A percentile compares a stretch with the other conserved stretches of the same genome.
These are phyloP conservation scores for Hipparchia sbordonii DNA, from an alignment of 2,888 invertebrate species.

Conservation along the genomic window DNA sequence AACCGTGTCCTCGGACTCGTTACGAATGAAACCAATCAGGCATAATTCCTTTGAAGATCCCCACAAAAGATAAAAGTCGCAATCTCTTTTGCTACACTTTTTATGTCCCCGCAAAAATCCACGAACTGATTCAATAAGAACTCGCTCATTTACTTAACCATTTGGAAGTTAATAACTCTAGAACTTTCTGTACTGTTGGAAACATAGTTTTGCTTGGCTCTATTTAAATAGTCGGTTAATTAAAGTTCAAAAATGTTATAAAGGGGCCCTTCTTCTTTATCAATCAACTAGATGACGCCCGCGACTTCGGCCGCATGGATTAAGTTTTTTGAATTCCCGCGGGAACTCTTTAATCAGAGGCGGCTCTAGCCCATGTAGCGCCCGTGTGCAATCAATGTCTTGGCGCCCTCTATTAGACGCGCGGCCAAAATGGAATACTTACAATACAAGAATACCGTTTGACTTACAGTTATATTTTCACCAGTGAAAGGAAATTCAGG, in stretches of 20 bases:
- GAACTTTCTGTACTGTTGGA: conserved; percentile 6
- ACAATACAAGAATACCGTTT: no score
- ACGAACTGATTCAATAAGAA: conserved; percentile 42
- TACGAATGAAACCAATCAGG: conserved; percentile 48
- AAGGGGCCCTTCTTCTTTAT: no score
- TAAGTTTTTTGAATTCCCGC: no score
- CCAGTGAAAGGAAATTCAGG: no score
- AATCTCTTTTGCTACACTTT: conserved; percentile 44
- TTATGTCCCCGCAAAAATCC: conserved; percentile 42
- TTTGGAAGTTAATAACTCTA: conserved; percentile 36
- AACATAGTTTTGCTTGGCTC: conserved; percentile 1
- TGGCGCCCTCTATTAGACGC: no score
- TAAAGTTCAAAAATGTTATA: not conserved
- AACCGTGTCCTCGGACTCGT: conserved; percentile 41
- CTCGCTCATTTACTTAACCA: conserved; percentile 39
- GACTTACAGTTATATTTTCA: no score
- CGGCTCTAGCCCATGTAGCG: no score
- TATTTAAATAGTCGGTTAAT: not conserved
- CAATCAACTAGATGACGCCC: no score
- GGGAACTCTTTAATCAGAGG: no score
- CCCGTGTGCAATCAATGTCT: no score
- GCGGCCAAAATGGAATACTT: no score
- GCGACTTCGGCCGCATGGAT: no score
- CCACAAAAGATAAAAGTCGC: conserved; percentile 44
- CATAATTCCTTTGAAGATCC: conserved; percentile 46